Evolutionary conservation across 1,140 invertebrate species (phyloP).

Genomic region (Cepaea nemoralis): DNA sequence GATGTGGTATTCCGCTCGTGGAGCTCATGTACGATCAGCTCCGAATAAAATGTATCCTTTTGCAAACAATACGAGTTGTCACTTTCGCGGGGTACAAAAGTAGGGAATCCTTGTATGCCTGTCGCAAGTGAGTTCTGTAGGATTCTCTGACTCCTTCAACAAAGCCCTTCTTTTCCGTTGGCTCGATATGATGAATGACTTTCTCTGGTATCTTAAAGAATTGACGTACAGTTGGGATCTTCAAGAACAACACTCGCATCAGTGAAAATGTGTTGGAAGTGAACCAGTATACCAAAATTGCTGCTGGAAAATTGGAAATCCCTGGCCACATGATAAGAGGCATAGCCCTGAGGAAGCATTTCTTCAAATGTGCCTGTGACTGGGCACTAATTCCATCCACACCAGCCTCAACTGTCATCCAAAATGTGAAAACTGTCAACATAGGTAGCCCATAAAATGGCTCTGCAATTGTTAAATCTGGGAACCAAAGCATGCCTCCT

Average conservation of each 20-base stretch:
- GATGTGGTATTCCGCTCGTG: too few species aligned
- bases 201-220: conserved; percentile 84
- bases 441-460: conserved; percentile 90
- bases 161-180: conserved; percentile 83
- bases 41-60: too few species aligned
- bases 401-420: conserved; percentile 86
- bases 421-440: conserved; percentile 85
- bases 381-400: conserved; percentile 81
- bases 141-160: conserved; percentile 84
- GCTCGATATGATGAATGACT: conserved; percentile 74
- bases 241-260: conserved; percentile 84
- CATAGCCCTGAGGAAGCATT: conserved; percentile 74
- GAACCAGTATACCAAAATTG: conserved; percentile 91
- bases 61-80: too few species aligned
- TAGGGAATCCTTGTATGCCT: too few species aligned
- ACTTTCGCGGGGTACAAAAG: too few species aligned
- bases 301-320: conserved; percentile 86
- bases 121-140: too few species aligned
- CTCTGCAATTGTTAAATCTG: conserved; percentile 90
- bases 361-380: conserved; percentile 76
- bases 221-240: conserved; percentile 80
- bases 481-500: conserved; percentile 94
- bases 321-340: conserved; percentile 85
- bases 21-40: too few species aligned
- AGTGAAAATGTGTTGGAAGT: conserved; percentile 91